A percentile compares a stretch with the other conserved stretches of the same genome.
phyloP scores from a whole-genome alignment of 2,888 invertebrate species.

The Cryptophagus acutangulus region DNA sequence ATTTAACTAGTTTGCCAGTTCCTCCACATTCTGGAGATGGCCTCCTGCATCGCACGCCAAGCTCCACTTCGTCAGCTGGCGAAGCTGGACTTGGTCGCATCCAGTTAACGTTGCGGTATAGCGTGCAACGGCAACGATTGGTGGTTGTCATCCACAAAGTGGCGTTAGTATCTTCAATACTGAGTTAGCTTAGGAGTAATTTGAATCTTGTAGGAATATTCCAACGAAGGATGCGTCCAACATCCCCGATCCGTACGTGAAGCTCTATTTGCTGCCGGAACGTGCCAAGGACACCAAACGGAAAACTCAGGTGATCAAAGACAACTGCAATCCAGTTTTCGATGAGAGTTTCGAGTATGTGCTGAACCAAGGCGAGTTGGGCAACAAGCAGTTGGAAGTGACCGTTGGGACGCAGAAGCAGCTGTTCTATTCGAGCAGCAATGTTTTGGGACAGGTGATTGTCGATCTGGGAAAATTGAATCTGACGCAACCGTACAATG shows the following conservation, averaged over 20 bases:
- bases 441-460: slow-evolving; percentile 74
- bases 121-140: slow-evolving; percentile 74
- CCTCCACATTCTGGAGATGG: slow-evolving; percentile 14
- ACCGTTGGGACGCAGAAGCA: slow-evolving; percentile 86
- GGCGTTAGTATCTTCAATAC: slow-evolving; percentile 59
- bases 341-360: slow-evolving; percentile 90
- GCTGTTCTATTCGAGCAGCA: slow-evolving; percentile 73
- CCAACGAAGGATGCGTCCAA: slow-evolving; percentile 67
- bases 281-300: slow-evolving; percentile 81
- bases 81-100: slow-evolving; percentile 74
- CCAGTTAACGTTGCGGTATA: slow-evolving; percentile 80
- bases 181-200: neutral
- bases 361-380: slow-evolving; percentile 75
- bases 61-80: slow-evolving; percentile 57
- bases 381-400: slow-evolving; percentile 72
- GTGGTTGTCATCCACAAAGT: slow-evolving; percentile 85
- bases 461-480: slow-evolving; percentile 65
- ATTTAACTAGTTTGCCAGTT: slow-evolving; percentile 4
- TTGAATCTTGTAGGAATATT: slow-evolving; percentile 19
- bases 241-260: slow-evolving; percentile 88
- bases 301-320: slow-evolving; percentile 78
- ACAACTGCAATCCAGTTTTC: slow-evolving; percentile 85
- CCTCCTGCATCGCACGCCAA: slow-evolving; percentile 44
- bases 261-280: slow-evolving; percentile 79
- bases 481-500: slow-evolving; percentile 64